Base-by-base conservation (phyloP, 2,888 invertebrate genomes). In the Eristalis tenax region DNA sequence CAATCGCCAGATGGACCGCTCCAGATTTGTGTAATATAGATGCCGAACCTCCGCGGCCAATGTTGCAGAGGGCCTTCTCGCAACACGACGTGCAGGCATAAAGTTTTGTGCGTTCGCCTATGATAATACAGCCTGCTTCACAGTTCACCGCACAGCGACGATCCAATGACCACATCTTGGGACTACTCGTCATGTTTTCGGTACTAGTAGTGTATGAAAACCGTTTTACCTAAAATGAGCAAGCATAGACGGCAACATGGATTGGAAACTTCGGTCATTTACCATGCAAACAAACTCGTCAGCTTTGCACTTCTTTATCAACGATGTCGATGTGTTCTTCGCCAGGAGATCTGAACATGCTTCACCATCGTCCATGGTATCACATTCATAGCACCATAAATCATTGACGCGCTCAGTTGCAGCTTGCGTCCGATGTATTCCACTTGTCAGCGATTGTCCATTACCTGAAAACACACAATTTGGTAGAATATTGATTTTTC, bases 71-170 rank as follows among this genome's bases (percentile, higher is more conserved):
- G 4, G 96, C 95, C 11, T 95, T 95, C 89, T 96, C 96, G 92
- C 98, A 98, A 91, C 98, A 98, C 0, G 96, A 96, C 0, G 97
- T 97, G 92, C 98, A 98, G 15, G 97, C 97, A 92, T 97, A 97
- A 0, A 98, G 93, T 91, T 98, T 98, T 5, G 97, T 97, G 68
- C 98, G 94, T 91, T 98, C 98, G 0, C 98, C 98, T 89, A 98
- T 97, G 69, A 97, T 95, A 90, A 98, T 97, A 93, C 97, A 98
- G 13, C 97, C 97, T 0, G 97, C 95, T 89, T 97, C 97, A 92
- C 98, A 98, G 90, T 95, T 96, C 90, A 96, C 96, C 0, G 96
- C 95, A 91, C 98, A 98, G 91, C 96, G 96, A 13, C 98, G 94
- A 91, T 97, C 97, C 79, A 97, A 91, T 0, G 97, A 96, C 97